Evolutionary conservation across 2,888 invertebrate genomes (phyloP).

Genomic region (Hedychridium roseum): DNA sequence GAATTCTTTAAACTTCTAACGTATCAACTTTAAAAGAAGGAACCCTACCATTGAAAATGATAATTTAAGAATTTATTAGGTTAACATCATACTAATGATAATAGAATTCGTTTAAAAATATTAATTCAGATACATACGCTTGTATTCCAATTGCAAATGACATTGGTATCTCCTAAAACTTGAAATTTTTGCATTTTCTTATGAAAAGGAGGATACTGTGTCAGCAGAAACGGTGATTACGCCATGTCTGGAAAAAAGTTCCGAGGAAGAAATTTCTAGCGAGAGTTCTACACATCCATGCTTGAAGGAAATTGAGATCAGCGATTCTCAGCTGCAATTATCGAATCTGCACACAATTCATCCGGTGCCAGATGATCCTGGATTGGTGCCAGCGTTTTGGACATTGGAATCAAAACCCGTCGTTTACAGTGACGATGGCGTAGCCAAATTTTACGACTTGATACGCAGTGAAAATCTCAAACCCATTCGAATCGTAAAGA

Average conservation of each 20-base stretch:
- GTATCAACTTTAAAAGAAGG: too few relatives aligned
- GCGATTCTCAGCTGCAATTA: slow-evolving; percentile 46
- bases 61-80: too few relatives aligned
- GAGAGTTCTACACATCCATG: slow-evolving; percentile 34
- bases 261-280: slow-evolving; percentile 11
- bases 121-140: neutral
- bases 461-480: slow-evolving; percentile 23
- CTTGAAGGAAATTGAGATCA: slow-evolving; percentile 41
- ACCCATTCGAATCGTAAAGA: slow-evolving; percentile 38
- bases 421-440: slow-evolving; percentile 39
- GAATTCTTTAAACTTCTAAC: too few relatives aligned
- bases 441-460: slow-evolving; percentile 44
- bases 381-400: slow-evolving; percentile 45
- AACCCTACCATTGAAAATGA: too few relatives aligned
- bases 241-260: slow-evolving; percentile 18
- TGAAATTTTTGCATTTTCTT: neutral
- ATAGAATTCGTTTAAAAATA: neutral
- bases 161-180: neutral
- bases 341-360: slow-evolving; percentile 36
- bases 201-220: neutral
- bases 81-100: too few relatives aligned
- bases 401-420: slow-evolving; percentile 13
- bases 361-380: slow-evolving; percentile 47
- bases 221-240: slow-evolving; percentile 35
- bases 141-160: neutral